Conservation (phyloP, 1,140 invertebrate genomes). For the Psilanteris sp. region DNA sequence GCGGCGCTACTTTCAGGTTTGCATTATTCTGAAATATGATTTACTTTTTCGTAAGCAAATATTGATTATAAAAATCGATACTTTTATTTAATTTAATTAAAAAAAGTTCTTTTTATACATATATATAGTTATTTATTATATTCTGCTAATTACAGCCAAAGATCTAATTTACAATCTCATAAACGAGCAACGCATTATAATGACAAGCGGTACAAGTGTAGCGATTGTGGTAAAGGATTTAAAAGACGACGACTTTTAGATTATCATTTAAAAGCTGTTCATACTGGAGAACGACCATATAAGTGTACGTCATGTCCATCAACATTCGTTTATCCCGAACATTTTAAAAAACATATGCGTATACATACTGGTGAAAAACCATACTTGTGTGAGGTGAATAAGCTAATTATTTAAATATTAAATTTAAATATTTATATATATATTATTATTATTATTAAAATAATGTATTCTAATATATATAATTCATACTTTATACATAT, state of each 20-base stretch:
- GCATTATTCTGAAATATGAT: too few species aligned
- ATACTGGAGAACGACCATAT: constrained; percentile 89
- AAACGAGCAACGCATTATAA: constrained; percentile 88
- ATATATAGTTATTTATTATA: not conserved
- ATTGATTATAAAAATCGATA: too few species aligned
- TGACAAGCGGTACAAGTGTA: constrained; percentile 86
- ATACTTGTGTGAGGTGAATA: constrained; percentile 86
- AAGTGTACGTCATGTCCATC: constrained; percentile 87
- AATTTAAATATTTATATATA: too few species aligned
- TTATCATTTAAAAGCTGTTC: constrained; percentile 90
- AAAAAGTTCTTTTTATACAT: too few species aligned
- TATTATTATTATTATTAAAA: too few species aligned
- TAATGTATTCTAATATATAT: too few species aligned
- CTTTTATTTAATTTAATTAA: too few species aligned
- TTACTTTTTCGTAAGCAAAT: too few species aligned
- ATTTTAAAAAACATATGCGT: constrained; percentile 89
- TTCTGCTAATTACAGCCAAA: constrained; percentile 74
- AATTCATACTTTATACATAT: too few species aligned
- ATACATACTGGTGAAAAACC: constrained; percentile 91
- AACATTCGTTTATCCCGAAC: constrained; percentile 90
- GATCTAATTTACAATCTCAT: constrained; percentile 89
- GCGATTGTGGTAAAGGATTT: constrained; percentile 86
- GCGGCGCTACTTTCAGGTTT: constrained; percentile 85
- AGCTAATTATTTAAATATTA: too few species aligned
- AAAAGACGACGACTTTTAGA: constrained; percentile 87